Evolutionary conservation across 2,797 vertebrate genomes (phyloP).

Genomic region (Eulemur rubriventer): DNA sequence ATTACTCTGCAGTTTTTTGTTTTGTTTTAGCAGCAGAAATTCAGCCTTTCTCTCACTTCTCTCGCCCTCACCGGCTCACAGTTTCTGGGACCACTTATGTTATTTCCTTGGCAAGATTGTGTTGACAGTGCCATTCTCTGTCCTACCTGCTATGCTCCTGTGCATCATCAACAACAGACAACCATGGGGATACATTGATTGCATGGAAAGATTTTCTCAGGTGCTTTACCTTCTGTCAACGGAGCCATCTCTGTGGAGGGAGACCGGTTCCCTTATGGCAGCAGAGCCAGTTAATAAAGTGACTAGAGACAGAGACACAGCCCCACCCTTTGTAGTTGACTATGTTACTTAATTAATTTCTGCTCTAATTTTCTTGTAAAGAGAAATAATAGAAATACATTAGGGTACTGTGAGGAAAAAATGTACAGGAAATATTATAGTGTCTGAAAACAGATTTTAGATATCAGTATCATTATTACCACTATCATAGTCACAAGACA

Average conservation of each 20-base stretch:
- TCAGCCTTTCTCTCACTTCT: background rate
- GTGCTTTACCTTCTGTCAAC: background rate
- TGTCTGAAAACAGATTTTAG: background rate
- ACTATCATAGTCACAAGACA: rapidly evolving
- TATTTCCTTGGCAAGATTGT: background rate
- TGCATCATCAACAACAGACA: background rate
- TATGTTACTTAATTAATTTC: background rate
- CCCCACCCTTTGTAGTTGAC: background rate
- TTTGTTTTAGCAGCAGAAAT: background rate
- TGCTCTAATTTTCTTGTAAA: background rate
- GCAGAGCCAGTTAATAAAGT: background rate
- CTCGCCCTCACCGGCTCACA: background rate
- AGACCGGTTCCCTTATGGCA: background rate
- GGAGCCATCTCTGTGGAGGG: background rate
- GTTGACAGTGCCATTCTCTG: background rate
- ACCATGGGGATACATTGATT: background rate
- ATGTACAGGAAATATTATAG: rapidly evolving
- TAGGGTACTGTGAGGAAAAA: background rate
- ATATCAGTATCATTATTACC: rapidly evolving
- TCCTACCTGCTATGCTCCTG: rapidly evolving
- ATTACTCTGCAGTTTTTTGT: background rate
- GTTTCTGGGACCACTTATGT: background rate
- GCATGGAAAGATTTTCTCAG: background rate
- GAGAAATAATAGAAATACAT: background rate
- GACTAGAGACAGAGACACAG: background rate